These are phyloP conservation scores for Nothocercus nigrocapillus DNA, from an alignment of 2,113 vertebrate genomes.

Conservation along the genomic window DNA sequence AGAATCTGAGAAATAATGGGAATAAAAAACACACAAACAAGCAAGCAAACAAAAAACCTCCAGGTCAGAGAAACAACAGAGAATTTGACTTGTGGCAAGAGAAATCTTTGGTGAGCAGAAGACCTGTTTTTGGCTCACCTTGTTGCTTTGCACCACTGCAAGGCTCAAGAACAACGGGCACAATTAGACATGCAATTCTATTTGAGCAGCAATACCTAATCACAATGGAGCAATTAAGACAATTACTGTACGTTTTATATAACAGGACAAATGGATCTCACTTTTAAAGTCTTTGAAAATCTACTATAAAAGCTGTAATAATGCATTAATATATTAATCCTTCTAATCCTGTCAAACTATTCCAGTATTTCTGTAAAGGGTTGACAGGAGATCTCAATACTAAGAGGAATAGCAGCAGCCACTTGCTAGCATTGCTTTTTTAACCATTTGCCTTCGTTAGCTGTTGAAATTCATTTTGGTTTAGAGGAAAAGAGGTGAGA, in stretches of 20 bases:
- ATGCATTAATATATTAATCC: conserved; percentile 80
- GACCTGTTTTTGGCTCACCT: background rate
- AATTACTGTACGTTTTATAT: conserved; percentile 73
- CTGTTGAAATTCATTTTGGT: background rate
- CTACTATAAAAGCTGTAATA: conserved; percentile 76
- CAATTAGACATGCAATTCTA: background rate
- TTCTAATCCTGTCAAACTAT: conserved; percentile 79
- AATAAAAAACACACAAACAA: background rate
- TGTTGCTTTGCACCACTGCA: background rate
- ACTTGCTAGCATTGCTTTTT: background rate
- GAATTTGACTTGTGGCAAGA: background rate
- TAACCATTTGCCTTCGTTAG: background rate
- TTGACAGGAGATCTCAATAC: conserved; percentile 18
- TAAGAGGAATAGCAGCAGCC: background rate
- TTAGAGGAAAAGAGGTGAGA: background rate
- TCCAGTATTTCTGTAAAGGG: conserved; percentile 22
- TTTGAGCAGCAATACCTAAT: conserved; percentile 33
- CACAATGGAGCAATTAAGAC: conserved; percentile 75
- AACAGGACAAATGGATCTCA: conserved; percentile 73
- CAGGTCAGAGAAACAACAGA: background rate
- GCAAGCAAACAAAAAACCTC: too few species aligned
- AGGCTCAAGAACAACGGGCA: conserved; percentile 16
- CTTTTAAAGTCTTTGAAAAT: conserved; percentile 73
- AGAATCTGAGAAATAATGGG: background rate
- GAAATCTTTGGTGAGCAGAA: background rate